A percentile compares a stretch with the other conserved stretches of the same genome.
These are phyloP conservation scores for Leiothrix lutea DNA, from an alignment of 2,113 vertebrate genomes.

Conservation along the genomic window DNA sequence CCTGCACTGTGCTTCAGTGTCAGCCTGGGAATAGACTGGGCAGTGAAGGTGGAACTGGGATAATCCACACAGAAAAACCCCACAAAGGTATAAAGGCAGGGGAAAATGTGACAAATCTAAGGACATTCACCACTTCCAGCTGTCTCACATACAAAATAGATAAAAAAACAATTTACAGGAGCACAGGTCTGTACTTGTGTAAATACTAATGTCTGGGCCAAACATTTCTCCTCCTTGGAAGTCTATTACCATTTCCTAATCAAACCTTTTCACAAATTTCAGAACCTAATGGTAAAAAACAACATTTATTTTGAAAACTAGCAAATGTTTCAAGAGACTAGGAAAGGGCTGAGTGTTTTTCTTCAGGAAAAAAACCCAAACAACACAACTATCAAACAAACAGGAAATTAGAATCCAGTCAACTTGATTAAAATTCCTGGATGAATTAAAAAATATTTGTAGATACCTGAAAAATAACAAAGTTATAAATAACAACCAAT, in stretches of 20 bases:
- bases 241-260: not conserved
- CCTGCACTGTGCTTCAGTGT: not conserved
- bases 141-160: not conserved
- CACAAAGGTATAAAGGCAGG: not conserved
- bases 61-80: not conserved
- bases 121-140: not conserved
- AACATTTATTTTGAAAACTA: not conserved
- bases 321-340: not conserved
- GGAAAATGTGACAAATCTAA: not conserved
- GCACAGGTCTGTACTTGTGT: not conserved
- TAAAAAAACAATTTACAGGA: not conserved
- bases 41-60: not conserved
- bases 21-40: not conserved
- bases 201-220: not conserved
- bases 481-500: not conserved
- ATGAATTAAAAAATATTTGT: not conserved
- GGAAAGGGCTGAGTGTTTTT: not conserved
- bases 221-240: not conserved
- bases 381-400: not conserved
- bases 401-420: not conserved
- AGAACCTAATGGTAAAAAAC: not conserved
- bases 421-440: not conserved
- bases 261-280: not conserved
- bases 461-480: not conserved
- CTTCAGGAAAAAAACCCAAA: not conserved